Percentiles rank a stretch among this genome's conserved stretches.
Evolutionary conservation across 2,797 vertebrate species (phyloP).

Genomic region (Morus bassanus): DNA sequence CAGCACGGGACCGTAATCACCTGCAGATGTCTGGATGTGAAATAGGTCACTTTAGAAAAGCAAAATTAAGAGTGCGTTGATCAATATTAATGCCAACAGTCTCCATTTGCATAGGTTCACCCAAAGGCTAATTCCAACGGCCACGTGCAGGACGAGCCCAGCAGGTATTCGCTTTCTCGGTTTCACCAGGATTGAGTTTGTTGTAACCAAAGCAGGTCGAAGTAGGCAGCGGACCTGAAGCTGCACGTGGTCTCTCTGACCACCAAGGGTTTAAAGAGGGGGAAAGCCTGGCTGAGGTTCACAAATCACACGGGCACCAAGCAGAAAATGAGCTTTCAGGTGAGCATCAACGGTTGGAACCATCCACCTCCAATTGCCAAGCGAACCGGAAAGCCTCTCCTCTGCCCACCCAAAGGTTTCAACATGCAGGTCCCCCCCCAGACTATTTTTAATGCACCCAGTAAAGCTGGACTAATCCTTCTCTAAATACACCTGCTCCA

Average conservation of each 20-base stretch:
- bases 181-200: neutral
- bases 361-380: fast-evolving
- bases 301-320: neutral
- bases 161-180: neutral
- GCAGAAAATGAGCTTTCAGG: neutral
- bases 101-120: too few species aligned
- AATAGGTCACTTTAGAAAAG: neutral
- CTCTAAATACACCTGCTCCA: fast-evolving
- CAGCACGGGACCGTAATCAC: too few species aligned
- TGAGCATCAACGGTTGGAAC: fast-evolving
- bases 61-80: fast-evolving
- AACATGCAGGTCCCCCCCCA: neutral
- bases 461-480: neutral
- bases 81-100: neutral
- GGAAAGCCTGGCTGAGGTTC: fast-evolving
- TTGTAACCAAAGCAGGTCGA: fast-evolving
- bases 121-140: neutral
- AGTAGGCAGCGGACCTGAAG: neutral
- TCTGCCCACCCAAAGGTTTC: fast-evolving
- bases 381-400: fast-evolving
- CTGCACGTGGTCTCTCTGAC: neutral
- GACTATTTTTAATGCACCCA: fast-evolving
- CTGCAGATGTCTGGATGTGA: neutral
- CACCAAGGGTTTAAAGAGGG: neutral
- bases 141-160: neutral